Percentiles rank a stretch among this genome's conserved stretches.
phyloP scores from a whole-genome alignment of 1,140 invertebrate genomes.

The Drosophila rhopaloa region DNA sequence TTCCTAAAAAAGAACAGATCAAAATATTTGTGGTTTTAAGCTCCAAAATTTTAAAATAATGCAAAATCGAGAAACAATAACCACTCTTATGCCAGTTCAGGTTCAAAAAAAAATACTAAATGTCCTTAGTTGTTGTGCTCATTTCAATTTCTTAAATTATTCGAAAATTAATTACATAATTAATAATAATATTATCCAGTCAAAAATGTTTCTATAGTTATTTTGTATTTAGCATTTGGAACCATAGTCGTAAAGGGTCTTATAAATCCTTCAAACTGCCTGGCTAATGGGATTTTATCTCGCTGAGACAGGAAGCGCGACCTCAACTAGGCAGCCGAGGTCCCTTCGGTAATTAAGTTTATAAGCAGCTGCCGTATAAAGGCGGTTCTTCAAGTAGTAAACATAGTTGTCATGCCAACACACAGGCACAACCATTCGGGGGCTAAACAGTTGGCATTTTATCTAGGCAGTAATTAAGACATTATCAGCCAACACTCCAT shows the following conservation, averaged over 20 bases:
- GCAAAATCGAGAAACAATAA: not conserved
- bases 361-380: slow-evolving; percentile 55
- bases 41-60: slow-evolving; percentile 7
- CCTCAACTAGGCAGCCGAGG: slow-evolving; percentile 54
- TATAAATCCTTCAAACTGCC: slow-evolving; percentile 42
- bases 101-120: too few relatives aligned
- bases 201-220: too few relatives aligned
- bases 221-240: too few relatives aligned
- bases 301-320: slow-evolving; percentile 10
- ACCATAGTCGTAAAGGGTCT: not conserved
- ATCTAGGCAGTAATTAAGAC: slow-evolving; percentile 82
- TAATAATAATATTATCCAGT: too few relatives aligned
- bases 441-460: slow-evolving; percentile 77
- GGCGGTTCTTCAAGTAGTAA: slow-evolving; percentile 56
- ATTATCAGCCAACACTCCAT: slow-evolving; percentile 82
- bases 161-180: too few relatives aligned
- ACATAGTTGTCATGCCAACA: slow-evolving; percentile 75
- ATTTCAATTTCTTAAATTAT: too few relatives aligned
- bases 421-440: slow-evolving; percentile 22
- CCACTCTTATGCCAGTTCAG: too few relatives aligned
- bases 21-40: not conserved
- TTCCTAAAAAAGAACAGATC: slow-evolving; percentile 86
- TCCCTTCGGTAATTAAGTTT: slow-evolving; percentile 71
- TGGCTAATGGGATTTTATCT: slow-evolving; percentile 49
- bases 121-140: too few relatives aligned